phyloP scores from a whole-genome alignment of 1,140 invertebrate genomes.

The Panagrolaimus sp. region DNA sequence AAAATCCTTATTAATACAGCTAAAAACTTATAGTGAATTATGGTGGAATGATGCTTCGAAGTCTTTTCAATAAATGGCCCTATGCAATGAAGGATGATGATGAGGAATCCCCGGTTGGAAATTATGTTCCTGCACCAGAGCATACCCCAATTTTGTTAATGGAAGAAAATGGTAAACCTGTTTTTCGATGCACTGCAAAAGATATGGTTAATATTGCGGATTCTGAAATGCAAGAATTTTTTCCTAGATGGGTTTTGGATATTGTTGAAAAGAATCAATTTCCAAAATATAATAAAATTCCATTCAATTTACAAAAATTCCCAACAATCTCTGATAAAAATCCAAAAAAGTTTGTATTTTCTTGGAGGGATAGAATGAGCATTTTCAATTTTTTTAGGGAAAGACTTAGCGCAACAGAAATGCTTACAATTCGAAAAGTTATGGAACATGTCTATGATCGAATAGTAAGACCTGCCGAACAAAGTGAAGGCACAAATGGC shows the following conservation, averaged over 20 bases:
- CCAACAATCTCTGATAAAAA: constrained; percentile 80
- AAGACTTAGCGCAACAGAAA: constrained; percentile 92
- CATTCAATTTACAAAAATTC: constrained; percentile 91
- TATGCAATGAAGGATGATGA: constrained; percentile 62
- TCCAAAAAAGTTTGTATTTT: constrained; percentile 75
- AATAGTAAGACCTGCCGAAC: constrained; percentile 18
- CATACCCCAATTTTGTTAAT: constrained; percentile 95
- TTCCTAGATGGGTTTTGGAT: constrained; percentile 87
- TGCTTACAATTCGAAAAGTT: constrained; percentile 95
- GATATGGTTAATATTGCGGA: constrained; percentile 94
- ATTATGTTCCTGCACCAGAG: constrained; percentile 81
- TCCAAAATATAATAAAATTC: constrained; percentile 92
- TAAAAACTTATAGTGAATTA: constrained; percentile 74
- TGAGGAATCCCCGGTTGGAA: constrained; percentile 66
- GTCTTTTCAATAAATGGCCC: constrained; percentile 91
- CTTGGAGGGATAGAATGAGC: neutral
- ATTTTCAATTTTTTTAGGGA: constrained; percentile 67
- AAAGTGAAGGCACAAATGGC: constrained; percentile 5
- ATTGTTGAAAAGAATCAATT: constrained; percentile 71
- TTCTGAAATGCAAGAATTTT: constrained; percentile 79
- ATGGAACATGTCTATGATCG: constrained; percentile 97
- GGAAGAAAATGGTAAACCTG: constrained; percentile 86
- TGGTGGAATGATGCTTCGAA: constrained; percentile 84
- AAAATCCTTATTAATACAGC: constrained; percentile 12
- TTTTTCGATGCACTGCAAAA: constrained; percentile 80